These are phyloP conservation scores for Bibio marci DNA, from an alignment of 2,888 invertebrate genomes.

Conservation along the genomic window DNA sequence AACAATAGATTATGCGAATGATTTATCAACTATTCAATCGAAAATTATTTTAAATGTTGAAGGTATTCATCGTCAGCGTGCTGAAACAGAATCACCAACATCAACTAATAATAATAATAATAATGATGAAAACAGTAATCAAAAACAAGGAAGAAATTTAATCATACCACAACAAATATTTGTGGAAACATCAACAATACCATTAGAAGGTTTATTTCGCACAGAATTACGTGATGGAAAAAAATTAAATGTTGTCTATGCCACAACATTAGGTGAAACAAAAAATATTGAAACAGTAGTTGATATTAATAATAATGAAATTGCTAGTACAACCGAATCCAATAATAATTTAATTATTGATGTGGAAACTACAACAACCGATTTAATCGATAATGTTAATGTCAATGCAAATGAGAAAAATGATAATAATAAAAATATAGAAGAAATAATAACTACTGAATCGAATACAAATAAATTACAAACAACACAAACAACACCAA, in stretches of 20 bases:
- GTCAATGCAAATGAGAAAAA: conserved; percentile 27
- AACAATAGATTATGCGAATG: conserved; percentile 12
- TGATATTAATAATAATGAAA: too few relatives aligned
- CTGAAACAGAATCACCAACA: not conserved
- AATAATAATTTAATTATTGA: conserved; percentile 28
- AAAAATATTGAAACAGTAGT: conserved; percentile 9
- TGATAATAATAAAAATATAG: conserved; percentile 13
- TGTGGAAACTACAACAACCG: conserved; percentile 7
- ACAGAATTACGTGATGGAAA: conserved; percentile 15
- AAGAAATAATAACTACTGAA: conserved; percentile 9
- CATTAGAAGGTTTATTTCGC: conserved; percentile 49
- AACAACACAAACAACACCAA: conserved; percentile 15
- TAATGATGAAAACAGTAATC: too few relatives aligned
- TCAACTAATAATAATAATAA: not conserved
- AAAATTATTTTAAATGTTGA: not conserved
- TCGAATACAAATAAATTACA: conserved; percentile 12
- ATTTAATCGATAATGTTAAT: conserved; percentile 11
- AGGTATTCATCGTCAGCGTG: too few relatives aligned
- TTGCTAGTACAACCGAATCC: too few relatives aligned
- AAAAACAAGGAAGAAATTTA: conserved; percentile 8
- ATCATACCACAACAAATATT: conserved; percentile 23
- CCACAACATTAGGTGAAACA: conserved; percentile 25
- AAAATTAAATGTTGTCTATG: conserved; percentile 26
- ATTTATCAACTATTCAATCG: conserved; percentile 9
- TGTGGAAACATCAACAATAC: conserved; percentile 44